phyloP scores from a whole-genome alignment of 2,888 invertebrate species.

The Dynastes grantii region DNA sequence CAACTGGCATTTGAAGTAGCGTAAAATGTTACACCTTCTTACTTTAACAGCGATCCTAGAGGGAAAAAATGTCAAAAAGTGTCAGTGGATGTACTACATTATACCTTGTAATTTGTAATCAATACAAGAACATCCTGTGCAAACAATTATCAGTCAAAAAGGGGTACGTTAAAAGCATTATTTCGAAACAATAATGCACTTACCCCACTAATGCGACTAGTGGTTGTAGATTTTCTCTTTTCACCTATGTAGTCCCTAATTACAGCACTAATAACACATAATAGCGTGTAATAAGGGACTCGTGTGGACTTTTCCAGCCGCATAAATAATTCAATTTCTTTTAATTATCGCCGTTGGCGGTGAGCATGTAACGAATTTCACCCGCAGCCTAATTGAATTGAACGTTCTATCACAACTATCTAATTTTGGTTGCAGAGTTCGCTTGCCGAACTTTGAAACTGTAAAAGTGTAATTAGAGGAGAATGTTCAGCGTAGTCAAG shows the following conservation, averaged over 20 bases:
- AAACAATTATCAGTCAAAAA: too few species aligned
- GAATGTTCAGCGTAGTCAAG: not conserved
- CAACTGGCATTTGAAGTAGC: not conserved
- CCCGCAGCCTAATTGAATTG: slow-evolving; percentile 1
- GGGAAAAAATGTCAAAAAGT: not conserved
- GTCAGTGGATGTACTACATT: not conserved
- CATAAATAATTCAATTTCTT: slow-evolving; percentile 38
- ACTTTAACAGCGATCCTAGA: not conserved
- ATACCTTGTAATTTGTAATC: too few species aligned
- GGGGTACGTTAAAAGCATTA: too few species aligned
- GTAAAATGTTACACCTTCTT: not conserved
- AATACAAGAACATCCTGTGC: too few species aligned
- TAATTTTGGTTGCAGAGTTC: slow-evolving; percentile 7
- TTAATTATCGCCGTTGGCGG: slow-evolving; percentile 16
- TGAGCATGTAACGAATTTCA: not conserved
- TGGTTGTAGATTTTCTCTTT: not conserved
- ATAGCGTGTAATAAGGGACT: not conserved
- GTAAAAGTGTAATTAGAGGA: not conserved
- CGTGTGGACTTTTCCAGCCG: slow-evolving; percentile 4
- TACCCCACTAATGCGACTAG: too few species aligned
- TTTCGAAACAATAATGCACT: too few species aligned
- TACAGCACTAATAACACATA: not conserved
- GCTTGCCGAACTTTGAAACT: not conserved
- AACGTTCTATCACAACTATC: slow-evolving; percentile 11
- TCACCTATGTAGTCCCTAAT: not conserved